Percentiles rank a stretch among this genome's conserved stretches.
These are phyloP conservation scores for Eucriotettix oculatus DNA, from an alignment of 2,888 invertebrate species.

Conservation along the genomic window DNA sequence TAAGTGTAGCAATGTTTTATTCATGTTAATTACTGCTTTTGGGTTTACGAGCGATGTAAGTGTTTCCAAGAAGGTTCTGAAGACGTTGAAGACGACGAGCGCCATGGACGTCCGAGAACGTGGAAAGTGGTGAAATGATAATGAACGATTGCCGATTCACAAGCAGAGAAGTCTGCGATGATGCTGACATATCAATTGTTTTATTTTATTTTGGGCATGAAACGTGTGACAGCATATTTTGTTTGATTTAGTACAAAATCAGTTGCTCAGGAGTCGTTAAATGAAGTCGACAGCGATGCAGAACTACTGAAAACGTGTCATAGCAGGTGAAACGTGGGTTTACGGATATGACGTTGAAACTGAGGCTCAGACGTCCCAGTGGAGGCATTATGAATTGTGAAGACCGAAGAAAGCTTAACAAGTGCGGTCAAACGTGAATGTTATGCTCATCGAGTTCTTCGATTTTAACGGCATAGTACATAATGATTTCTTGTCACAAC, in stretches of 20 bases:
- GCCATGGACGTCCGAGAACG: not conserved
- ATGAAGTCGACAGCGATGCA: constrained; percentile 4
- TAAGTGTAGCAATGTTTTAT: too few relatives aligned
- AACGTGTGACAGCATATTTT: not conserved
- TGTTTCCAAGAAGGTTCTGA: not conserved
- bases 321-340: constrained; percentile 18
- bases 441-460: not conserved
- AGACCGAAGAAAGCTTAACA: constrained; percentile 15
- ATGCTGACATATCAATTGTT: not conserved
- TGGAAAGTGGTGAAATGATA: not conserved
- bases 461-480: too few relatives aligned
- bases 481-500: not conserved
- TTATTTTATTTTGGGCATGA: not conserved
- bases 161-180: not conserved
- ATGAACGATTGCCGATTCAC: not conserved
- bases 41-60: not conserved
- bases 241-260: constrained; percentile 5
- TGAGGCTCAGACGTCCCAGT: constrained; percentile 15
- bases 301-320: constrained; percentile 14
- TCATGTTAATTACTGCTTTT: too few relatives aligned
- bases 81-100: not conserved
- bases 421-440: not conserved
- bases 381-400: constrained; percentile 14
- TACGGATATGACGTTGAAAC: too few relatives aligned
- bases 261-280: constrained; percentile 12